phyloP scores from a whole-genome alignment of 2,797 vertebrate genomes.

The Lycodopsis pacificus region DNA sequence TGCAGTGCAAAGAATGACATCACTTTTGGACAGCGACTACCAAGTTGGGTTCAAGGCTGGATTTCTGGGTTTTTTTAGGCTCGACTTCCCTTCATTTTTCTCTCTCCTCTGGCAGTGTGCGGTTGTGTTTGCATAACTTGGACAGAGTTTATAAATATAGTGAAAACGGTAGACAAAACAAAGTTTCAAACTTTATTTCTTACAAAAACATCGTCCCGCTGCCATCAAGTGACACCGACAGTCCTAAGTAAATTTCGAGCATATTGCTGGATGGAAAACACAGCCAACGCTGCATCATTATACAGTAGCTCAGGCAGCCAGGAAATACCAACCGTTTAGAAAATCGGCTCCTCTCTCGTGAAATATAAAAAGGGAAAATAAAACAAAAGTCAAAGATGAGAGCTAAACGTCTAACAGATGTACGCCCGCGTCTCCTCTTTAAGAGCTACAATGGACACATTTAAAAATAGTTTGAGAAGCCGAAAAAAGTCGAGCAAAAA shows the following conservation, averaged over 20 bases:
- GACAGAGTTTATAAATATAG: slow-evolving; percentile 70
- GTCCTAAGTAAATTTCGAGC: slow-evolving; percentile 52
- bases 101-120: slow-evolving; percentile 37
- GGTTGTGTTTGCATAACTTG: slow-evolving; percentile 65
- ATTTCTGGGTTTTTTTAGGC: slow-evolving; percentile 49
- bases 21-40: slow-evolving; percentile 75
- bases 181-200: slow-evolving; percentile 80
- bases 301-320: slow-evolving; percentile 76
- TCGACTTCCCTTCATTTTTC: slow-evolving; percentile 53
- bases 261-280: slow-evolving; percentile 58
- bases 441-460: slow-evolving; percentile 52
- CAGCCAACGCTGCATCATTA: slow-evolving; percentile 64
- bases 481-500: background rate
- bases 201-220: slow-evolving; percentile 65
- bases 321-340: slow-evolving; percentile 71
- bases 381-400: slow-evolving; percentile 59
- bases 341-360: slow-evolving; percentile 65
- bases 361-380: slow-evolving; percentile 62
- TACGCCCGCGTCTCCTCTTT: slow-evolving; percentile 38
- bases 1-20: slow-evolving; percentile 79
- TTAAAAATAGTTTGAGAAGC: slow-evolving; percentile 22
- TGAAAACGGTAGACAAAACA: slow-evolving; percentile 72
- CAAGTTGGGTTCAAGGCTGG: slow-evolving; percentile 67
- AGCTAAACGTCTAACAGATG: slow-evolving; percentile 55
- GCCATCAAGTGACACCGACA: slow-evolving; percentile 56